These are phyloP conservation scores for Procavia capensis DNA, from an alignment of 2,113 vertebrate genomes.

Conservation along the genomic window DNA sequence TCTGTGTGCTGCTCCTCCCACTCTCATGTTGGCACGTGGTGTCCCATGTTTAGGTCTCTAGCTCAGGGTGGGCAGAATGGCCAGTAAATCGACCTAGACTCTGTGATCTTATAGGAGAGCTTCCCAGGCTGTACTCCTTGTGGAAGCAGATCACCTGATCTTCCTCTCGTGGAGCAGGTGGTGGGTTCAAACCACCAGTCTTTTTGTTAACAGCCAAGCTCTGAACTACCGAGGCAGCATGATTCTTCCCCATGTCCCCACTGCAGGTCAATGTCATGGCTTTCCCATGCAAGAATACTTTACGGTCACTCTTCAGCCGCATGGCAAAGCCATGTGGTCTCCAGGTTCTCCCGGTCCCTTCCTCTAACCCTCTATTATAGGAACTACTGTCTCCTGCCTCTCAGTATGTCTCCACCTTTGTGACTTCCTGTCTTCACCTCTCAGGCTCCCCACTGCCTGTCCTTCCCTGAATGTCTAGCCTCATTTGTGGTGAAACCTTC, in stretches of 20 bases:
- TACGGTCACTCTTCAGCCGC: rapidly evolving
- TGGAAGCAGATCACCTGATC: too few relatives aligned
- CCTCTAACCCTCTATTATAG: neutral
- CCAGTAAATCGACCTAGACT: too few relatives aligned
- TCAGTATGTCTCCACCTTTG: neutral
- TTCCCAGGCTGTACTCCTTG: too few relatives aligned
- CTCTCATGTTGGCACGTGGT: neutral
- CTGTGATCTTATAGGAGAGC: too few relatives aligned
- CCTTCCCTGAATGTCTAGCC: neutral
- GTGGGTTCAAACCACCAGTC: too few relatives aligned
- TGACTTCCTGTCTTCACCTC: rapidly evolving
- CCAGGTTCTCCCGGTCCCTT: neutral
- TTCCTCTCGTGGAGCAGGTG: too few relatives aligned
- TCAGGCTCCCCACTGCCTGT: rapidly evolving
- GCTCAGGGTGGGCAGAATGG: neutral
- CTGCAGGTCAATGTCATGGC: rapidly evolving
- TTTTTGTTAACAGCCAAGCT: too few relatives aligned
- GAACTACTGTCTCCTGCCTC: neutral
- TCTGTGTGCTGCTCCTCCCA: too few relatives aligned
- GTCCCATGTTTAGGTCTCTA: neutral
- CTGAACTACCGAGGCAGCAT: too few relatives aligned
- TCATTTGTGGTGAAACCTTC: neutral
- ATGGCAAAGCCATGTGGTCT: rapidly evolving
- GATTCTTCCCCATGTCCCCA: neutral
- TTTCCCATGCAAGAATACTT: rapidly evolving